Conservation (phyloP, 2,797 vertebrate species). For the Tragelaphus oryx region DNA sequence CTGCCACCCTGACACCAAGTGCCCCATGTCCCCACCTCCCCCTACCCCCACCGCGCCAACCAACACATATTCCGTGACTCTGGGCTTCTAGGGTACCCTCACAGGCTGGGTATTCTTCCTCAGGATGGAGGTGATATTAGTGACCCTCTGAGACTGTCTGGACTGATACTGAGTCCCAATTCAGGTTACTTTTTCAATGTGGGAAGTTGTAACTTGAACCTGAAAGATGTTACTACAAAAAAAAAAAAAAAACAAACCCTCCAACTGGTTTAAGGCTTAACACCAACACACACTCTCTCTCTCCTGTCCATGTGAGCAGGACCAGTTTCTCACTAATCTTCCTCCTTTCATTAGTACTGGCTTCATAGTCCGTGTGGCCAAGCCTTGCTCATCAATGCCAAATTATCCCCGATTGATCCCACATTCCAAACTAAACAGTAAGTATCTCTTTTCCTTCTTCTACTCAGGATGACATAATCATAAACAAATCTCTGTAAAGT, state of each 20-base stretch:
- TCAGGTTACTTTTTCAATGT: neutral
- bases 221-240: neutral
- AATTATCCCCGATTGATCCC: neutral
- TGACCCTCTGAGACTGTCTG: neutral
- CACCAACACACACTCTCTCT: neutral
- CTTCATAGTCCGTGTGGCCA: neutral
- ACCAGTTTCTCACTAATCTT: neutral
- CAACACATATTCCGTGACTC: neutral
- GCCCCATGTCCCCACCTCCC: neutral
- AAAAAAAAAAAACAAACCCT: neutral
- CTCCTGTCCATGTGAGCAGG: neutral
- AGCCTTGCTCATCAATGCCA: neutral
- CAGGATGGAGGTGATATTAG: neutral
- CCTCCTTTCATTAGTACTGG: neutral
- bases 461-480: conserved; percentile 14
- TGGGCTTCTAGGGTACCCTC: neutral
- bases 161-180: neutral
- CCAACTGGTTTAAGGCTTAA: neutral
- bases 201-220: neutral
- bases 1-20: no score
- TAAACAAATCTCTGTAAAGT: conserved; percentile 30
- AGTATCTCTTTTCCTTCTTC: neutral
- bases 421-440: neutral
- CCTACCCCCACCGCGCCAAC: fast-evolving
- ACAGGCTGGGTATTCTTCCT: neutral